Percentiles rank a stretch among this genome's conserved stretches.
These are phyloP conservation scores for Hymenopus coronatus DNA, from an alignment of 2,888 invertebrate species.

Conservation along the genomic window DNA sequence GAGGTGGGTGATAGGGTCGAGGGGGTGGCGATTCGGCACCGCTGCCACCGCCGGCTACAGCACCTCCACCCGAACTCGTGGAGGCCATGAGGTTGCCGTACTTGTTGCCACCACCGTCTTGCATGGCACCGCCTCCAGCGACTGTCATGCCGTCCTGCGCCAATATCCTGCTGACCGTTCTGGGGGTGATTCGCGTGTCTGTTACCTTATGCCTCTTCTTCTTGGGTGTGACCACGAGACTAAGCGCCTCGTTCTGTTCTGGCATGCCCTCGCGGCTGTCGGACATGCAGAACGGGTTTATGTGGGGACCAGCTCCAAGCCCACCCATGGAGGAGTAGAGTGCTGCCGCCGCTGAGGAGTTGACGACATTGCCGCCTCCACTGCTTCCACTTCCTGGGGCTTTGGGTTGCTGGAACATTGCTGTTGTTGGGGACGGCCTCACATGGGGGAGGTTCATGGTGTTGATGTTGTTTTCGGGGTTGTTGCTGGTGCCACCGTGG, in stretches of 20 bases:
- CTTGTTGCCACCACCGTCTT: conserved; percentile 27
- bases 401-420: conserved; percentile 82
- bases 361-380: conserved; percentile 42
- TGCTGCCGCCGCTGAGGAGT: conserved; percentile 55
- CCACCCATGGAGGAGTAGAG: conserved; percentile 65
- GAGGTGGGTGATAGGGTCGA: conserved; percentile 66
- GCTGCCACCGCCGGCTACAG: conserved; percentile 43
- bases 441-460: conserved; percentile 60
- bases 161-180: conserved; percentile 82
- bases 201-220: conserved; percentile 98
- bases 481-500: conserved; percentile 28
- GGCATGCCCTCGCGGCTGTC: conserved; percentile 55
- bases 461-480: conserved; percentile 55
- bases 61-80: conserved; percentile 42
- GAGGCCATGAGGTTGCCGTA: conserved; percentile 36
- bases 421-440: conserved; percentile 65
- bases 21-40: conserved; percentile 59
- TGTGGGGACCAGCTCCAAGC: conserved; percentile 50
- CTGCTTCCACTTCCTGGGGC: conserved; percentile 57
- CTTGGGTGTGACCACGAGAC: conserved; percentile 91
- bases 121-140: conserved; percentile 56
- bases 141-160: conserved; percentile 73
- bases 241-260: conserved; percentile 91
- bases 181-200: conserved; percentile 86
- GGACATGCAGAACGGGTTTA: conserved; percentile 59